Evolutionary conservation across 2,888 invertebrate genomes (phyloP), one percentile per base, ranked within the genome.

Genomic region (Amphipoea lucens): DNA sequence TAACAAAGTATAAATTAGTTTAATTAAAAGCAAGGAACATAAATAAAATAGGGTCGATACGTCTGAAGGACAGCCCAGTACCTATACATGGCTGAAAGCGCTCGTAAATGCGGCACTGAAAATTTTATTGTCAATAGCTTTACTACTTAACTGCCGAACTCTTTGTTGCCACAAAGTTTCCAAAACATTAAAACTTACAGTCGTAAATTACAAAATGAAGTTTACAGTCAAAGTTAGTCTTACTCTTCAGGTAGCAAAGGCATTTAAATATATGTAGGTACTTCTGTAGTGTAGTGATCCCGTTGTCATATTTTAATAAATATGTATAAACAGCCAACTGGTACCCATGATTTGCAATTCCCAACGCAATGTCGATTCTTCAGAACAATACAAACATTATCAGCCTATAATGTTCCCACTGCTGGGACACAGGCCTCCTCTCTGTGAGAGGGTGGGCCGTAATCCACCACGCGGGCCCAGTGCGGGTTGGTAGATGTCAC

Each of bases 41-140:
- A 88, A 87, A 86, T 74, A 80, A 80, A 90, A 82, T 76, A 74
- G 74, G 84, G 74, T 88, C 89, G 81, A 86, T 88, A 76, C 54
- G 74, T 81, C 81, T 86, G 88, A 90, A 90, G 89, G 90, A 87
- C 87, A 72, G 66, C 60, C 29, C 36, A 23, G 60, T 68, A 62
- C 67, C 78, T 72, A 57, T 29, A 73, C 65, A 81, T 65, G 79
- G 76, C 77, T 82, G 71, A 74, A 85, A 80, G 70, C 81, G 80
- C 69, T 87, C 88, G 84, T 90, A 84, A 90, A 89, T 77, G 69
- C 17, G 62, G 78, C 77, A 85, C 86, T 89, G 85, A 88, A 87
- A 72, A 60, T 75, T 83, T 89, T 89, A 90, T 67, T 84, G 84
- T 88, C 76, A 78, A 82, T 81, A 42, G 72, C 60, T 70, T 79